Base-by-base conservation (phyloP, 2,797 vertebrate species). In the Myotis myotis region DNA sequence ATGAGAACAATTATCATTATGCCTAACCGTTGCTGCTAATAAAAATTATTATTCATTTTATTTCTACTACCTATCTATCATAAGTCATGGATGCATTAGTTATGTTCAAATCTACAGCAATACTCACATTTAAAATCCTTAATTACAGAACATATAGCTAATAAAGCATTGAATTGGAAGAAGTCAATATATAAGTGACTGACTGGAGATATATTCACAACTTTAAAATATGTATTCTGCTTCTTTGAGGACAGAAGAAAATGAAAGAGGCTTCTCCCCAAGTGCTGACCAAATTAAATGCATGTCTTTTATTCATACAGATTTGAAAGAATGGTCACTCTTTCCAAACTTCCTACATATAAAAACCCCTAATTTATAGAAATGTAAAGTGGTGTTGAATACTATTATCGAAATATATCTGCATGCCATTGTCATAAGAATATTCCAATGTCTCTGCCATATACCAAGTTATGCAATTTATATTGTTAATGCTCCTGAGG, bases 81-180 rank as follows among this genome's bases (percentile, higher is more conserved):
- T 33, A 90, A 51, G 12, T 20, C 6, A 53, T 49, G 25, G 8
- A 70, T 38, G 30, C 8, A 89, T 20, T 9, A 82, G 16, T 60
- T 64, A 90, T 49, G 16, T 79, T 85, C 30, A 94, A 84, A 84
- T 79, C 12, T 49, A 83, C 1, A 83, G 13, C 44, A 87, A 87
- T 30, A 86, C 23, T 87, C 75, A 93, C 25, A 91, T 71, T 71
- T 87, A 87, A 91, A 96, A 68, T 80, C 7, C 79, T 89, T 79
- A 87, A 66, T 53, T 89, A 84, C 13, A 71, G 13, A 95, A 68
- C 33, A 83, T 55, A 47, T 60, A 93, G 93, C 60, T 41, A 79
- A 38, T 93, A 72, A 84, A 6, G 22, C 3, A 75, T 0, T 91
- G 44, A 94, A 49, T 19, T 87, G 5, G 25, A 66, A 95, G 16